Evolutionary conservation across 2,888 invertebrate genomes (phyloP).

Genomic region (Microctonus brassicae): DNA sequence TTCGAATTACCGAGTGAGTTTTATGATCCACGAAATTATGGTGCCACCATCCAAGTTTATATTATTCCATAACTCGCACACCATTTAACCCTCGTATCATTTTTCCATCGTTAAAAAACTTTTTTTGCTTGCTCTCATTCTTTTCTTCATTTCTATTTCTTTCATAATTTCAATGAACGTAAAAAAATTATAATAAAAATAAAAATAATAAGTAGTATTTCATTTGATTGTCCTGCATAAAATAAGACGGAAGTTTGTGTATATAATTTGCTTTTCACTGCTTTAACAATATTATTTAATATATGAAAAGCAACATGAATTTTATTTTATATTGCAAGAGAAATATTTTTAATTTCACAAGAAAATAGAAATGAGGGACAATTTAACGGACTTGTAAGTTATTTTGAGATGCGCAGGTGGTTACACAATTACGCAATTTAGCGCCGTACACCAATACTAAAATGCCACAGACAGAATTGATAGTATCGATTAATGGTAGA

Average conservation of each 20-base stretch:
- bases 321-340: no score
- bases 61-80: slow-evolving; percentile 47
- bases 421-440: no score
- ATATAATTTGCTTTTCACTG: no score
- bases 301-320: no score
- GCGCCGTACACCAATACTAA: no score
- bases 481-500: no score
- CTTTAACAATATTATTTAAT: no score
- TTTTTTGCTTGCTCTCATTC: not conserved
- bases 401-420: no score
- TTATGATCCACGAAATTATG: slow-evolving; percentile 51
- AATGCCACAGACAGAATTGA: no score
- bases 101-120: slow-evolving; percentile 36
- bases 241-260: not conserved
- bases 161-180: not conserved
- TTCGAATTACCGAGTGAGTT: slow-evolving; percentile 43
- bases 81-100: slow-evolving; percentile 47
- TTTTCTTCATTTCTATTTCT: slow-evolving; percentile 12
- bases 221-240: slow-evolving; percentile 11
- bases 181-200: slow-evolving; percentile 6
- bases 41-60: slow-evolving; percentile 44
- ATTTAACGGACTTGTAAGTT: not conserved
- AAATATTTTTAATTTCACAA: no score
- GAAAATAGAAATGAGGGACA: not conserved
- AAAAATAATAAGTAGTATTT: no score